A percentile compares a stretch with the other conserved stretches of the same genome.
phyloP scores from a whole-genome alignment of 2,113 vertebrate species.

The Channa maculata region DNA sequence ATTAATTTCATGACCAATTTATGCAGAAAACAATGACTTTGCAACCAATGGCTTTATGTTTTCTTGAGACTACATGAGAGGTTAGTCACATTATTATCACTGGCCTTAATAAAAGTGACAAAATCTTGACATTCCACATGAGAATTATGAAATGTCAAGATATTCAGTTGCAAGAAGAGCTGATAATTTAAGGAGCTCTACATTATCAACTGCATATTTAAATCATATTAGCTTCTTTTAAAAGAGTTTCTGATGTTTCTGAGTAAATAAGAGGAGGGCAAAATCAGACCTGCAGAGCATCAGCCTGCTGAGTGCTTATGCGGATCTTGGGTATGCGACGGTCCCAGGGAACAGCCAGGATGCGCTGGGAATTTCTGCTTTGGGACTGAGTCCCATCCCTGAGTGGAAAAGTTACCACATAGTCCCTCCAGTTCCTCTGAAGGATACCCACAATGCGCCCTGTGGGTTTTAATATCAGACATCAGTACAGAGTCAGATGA shows the following conservation, averaged over 20 bases:
- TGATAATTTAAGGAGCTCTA: too few species aligned
- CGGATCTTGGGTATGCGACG: slow-evolving; percentile 94
- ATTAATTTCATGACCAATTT: too few species aligned
- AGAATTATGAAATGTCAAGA: background rate
- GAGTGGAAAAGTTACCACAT: slow-evolving; percentile 93
- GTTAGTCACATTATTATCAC: too few species aligned
- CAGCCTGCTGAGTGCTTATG: slow-evolving; percentile 94
- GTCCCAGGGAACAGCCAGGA: slow-evolving; percentile 94
- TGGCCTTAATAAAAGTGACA: background rate
- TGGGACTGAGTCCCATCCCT: slow-evolving; percentile 89
- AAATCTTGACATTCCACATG: background rate
- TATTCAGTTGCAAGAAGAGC: background rate
- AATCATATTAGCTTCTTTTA: background rate
- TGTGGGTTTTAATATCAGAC: slow-evolving; percentile 27
- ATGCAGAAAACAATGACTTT: too few species aligned
- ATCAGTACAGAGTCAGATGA: background rate
- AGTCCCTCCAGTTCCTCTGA: slow-evolving; percentile 97
- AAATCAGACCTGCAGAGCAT: slow-evolving; percentile 88
- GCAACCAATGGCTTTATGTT: too few species aligned
- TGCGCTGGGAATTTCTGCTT: slow-evolving; percentile 88
- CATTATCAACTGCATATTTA: too few species aligned
- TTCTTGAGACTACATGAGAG: too few species aligned
- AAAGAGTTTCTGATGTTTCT: background rate
- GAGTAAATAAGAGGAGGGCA: background rate
- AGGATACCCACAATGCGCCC: slow-evolving; percentile 92